Evolutionary conservation across 2,888 invertebrate genomes (phyloP), one percentile per base, ranked within the genome.

Genomic region (Aphelenchoides bicaudatus): DNA sequence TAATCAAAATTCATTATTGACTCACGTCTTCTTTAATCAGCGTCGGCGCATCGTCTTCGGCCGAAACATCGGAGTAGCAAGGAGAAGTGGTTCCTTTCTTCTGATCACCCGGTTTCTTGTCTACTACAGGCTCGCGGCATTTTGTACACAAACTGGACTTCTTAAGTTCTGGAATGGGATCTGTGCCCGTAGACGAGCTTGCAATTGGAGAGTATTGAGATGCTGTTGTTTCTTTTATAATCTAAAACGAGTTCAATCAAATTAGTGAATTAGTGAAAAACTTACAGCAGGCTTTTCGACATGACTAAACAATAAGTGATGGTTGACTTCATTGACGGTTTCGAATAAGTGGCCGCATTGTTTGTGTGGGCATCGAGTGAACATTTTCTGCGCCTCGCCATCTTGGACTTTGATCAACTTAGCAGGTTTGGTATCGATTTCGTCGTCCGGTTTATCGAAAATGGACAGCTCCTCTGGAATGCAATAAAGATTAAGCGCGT

Each of bases 11-110:
- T 21, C 10, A 43, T 6, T 10, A n/a, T 21, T 25, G 37, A 27
- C 49, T 49, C 16, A 59, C 59, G n/a, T 62, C 63, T 21, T 63
- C 66, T 27, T 63, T 63, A 23, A 59, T 56, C 53, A 63, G 27
- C 6, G 61, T 63, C 1, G 63, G 63, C 8, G 63, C 63, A 31
- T 63, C 63, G 39, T 63, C 63, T n/a, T n/a, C n/a, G n/a, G n/a
- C n/a, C 5, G 62, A 62, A 50, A 65, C 59, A 56, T 63, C 63
- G 23, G 63, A 63, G 38, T 63, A 61, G 8, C 57, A 25, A 10
- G 27, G 31, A 16, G 5, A 50, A 50, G 29, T 39, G 39, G 21
- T 21, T 6, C 8, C 19, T 34, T 10, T n/a, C n/a, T 34, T 34
- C 34, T 10, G 10, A 10, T 34, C 34, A 10, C 10, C 34, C 10